Base-by-base conservation (phyloP, 2,888 invertebrate genomes). In the Oxyteleia sp. region DNA sequence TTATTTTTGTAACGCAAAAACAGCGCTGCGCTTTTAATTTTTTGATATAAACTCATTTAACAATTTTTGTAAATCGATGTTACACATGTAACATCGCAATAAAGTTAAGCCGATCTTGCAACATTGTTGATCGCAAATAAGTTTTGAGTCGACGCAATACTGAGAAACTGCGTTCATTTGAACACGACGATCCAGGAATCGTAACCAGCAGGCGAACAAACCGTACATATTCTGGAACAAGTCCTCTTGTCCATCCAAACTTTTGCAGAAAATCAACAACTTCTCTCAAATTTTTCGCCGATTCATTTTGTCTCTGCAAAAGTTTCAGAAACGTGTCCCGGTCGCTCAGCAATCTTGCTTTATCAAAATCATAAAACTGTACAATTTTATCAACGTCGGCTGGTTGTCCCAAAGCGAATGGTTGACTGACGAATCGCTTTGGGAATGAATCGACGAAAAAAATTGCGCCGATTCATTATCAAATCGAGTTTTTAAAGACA, bases 111-210 rank as follows among this genome's bases (percentile, higher is more conserved):
- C 84, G 80, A 41, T 75, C 55, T 59, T 84, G 78, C 29, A 64
- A 55, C 80, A 81, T 84, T 74, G 84, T 81, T 41, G 53, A 68
- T 26, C 80, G 59, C 18, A 83, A 49, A 41, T 80, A 83, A 15
- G 47, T 83, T 53, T 83, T 83, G 11, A 80, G 66, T 63, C 80
- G 79, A 29, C 83, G 72, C 15, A 80, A 49, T 53, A 53, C 64
- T 20, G 75, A 83, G 43, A 83, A 83, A 47, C 72, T 72, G 26
- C 83, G 59, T 55, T 80, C 83, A 55, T 66, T 59, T 15, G 64
- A 68, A 69, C 74, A 75, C 4, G 84, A 69, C 32, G 75, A 80
- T 49, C 49, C 74, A 49, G 84, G 84, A 55, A 84, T 74, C 20
- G 59, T 66, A 15, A 83, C 23, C 16, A 78, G 45, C 32, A 83